These are phyloP conservation scores for Choristoneura rosaceana DNA, from an alignment of 2,888 invertebrate species.

Conservation along the genomic window DNA sequence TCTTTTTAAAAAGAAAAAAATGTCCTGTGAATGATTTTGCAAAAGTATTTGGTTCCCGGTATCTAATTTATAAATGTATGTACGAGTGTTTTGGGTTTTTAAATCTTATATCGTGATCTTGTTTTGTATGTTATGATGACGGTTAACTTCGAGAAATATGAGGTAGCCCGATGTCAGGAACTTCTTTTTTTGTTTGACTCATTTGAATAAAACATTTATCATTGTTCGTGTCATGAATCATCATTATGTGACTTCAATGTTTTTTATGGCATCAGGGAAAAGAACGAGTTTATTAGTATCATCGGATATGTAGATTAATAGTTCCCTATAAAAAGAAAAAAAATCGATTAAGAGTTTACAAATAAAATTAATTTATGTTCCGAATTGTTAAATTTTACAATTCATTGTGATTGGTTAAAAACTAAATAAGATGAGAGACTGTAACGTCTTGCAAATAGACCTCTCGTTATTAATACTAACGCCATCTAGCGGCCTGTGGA, in stretches of 20 bases:
- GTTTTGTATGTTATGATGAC: constrained; percentile 15
- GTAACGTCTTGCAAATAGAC: too few species aligned
- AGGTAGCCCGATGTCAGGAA: background rate
- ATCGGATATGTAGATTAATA: background rate
- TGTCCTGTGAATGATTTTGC: background rate
- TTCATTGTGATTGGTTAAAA: too few species aligned
- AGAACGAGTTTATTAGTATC: background rate
- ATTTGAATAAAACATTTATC: constrained; percentile 1
- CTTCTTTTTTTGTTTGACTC: background rate
- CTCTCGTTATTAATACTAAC: too few species aligned
- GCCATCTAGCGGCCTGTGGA: too few species aligned
- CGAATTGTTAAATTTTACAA: too few species aligned
- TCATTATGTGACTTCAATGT: background rate
- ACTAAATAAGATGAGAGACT: too few species aligned
- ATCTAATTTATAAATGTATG: background rate
- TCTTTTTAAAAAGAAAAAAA: background rate
- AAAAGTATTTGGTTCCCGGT: background rate
- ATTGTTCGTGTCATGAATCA: background rate
- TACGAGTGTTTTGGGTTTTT: background rate
- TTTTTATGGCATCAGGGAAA: background rate
- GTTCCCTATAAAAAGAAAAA: background rate
- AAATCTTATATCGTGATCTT: constrained; percentile 5
- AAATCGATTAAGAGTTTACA: background rate
- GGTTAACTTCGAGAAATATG: constrained; percentile 2
- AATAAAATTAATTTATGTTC: too few species aligned